Conservation (phyloP, 2,797 vertebrate species). For the Pangasius djambal region DNA sequence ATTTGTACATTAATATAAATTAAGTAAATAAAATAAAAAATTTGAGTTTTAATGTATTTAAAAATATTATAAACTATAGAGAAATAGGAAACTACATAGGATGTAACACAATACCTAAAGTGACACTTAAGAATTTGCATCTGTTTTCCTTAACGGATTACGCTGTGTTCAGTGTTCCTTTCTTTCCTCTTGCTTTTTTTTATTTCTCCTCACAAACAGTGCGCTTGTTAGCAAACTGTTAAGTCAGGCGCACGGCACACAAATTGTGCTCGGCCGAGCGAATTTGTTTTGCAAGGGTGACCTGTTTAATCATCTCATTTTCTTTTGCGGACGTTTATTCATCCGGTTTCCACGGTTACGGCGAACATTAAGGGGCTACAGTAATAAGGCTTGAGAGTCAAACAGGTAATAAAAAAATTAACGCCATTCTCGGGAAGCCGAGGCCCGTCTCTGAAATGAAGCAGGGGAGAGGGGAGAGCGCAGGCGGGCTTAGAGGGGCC, state of each 20-base stretch:
- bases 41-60: conserved; percentile 36
- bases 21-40: neutral
- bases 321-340: conserved; percentile 99
- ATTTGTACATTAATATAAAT: conserved; percentile 34
- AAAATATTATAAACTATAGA: conserved; percentile 19
- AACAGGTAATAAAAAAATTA: conserved; percentile 99
- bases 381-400: conserved; percentile 99
- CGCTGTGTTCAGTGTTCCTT: conserved; percentile 40
- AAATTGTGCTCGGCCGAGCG: conserved; percentile 84
- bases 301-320: conserved; percentile 99
- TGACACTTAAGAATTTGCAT: conserved; percentile 48
- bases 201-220: conserved; percentile 77
- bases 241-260: conserved; percentile 80
- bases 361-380: conserved; percentile 99
- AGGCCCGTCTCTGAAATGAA: conserved; percentile 89
- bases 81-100: neutral
- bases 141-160: conserved; percentile 48
- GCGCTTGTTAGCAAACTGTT: conserved; percentile 87
- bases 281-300: conserved; percentile 99
- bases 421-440: conserved; percentile 89
- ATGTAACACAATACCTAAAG: conserved; percentile 15
- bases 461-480: conserved; percentile 79
- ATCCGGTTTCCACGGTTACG: conserved; percentile 99
- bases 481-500: conserved; percentile 58
- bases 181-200: conserved; percentile 21